A percentile compares a stretch with the other conserved stretches of the same genome.
Conservation (phyloP, 2,888 invertebrate species). For the Phyto melanocephala region DNA sequence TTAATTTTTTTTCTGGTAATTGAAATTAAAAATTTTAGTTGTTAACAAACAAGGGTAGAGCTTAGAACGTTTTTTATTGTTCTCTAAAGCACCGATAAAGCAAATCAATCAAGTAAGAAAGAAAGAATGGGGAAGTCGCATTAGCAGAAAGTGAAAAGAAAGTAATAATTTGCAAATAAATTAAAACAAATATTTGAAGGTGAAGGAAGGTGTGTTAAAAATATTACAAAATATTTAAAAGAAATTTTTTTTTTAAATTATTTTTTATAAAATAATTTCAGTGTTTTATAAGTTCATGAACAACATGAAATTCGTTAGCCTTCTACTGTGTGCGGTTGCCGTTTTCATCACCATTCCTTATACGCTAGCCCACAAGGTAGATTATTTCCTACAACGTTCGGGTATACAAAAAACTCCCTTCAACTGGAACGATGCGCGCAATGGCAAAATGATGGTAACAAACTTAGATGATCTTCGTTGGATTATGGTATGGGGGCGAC, state of each 20-base stretch:
- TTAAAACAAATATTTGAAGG: not conserved
- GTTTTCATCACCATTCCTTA: not conserved
- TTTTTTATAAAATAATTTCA: too few species aligned
- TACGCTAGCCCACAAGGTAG: not conserved
- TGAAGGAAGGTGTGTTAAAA: not conserved
- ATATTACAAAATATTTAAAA: too few species aligned
- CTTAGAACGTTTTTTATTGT: conserved; percentile 40
- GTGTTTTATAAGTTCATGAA: too few species aligned
- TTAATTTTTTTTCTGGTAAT: conserved; percentile 24
- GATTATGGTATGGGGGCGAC: conserved; percentile 66
- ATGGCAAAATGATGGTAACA: conserved; percentile 68
- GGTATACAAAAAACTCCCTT: conserved; percentile 66
- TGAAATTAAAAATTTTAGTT: conserved; percentile 43
- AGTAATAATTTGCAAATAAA: not conserved
- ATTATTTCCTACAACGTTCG: conserved; percentile 34
- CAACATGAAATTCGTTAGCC: too few species aligned
- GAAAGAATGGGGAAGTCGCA: not conserved
- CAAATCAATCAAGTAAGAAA: not conserved
- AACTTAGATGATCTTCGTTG: conserved; percentile 69
- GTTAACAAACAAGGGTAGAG: conserved; percentile 38
- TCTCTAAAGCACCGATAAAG: not conserved
- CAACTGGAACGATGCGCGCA: conserved; percentile 51
- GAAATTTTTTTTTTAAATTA: too few species aligned
- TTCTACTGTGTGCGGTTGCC: too few species aligned
- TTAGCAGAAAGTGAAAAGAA: not conserved